Base-by-base conservation (phyloP, 2,888 invertebrate genomes). In the Tupiocoris notatus region DNA sequence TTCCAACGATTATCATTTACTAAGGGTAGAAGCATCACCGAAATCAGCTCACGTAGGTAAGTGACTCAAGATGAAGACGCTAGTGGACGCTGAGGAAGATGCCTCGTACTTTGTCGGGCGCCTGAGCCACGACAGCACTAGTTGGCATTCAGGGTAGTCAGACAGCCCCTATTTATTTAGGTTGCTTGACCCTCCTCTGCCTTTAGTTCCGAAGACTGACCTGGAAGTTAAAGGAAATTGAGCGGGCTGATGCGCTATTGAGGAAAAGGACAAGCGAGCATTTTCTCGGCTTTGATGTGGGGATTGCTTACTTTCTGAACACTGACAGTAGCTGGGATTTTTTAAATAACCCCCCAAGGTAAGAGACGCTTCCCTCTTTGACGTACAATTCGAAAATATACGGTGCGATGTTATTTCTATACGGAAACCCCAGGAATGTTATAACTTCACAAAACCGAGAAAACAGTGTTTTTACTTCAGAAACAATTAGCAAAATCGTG, bases 1-100 rank as follows among this genome's bases (percentile, higher is more conserved):
- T n/a, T n/a, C n/a, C n/a, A n/a, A n/a, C n/a, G n/a, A n/a, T n/a
- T n/a, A n/a, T n/a, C n/a, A n/a, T n/a, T n/a, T n/a, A n/a, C n/a
- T n/a, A n/a, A n/a, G n/a, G n/a, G n/a, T n/a, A n/a, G n/a, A n/a
- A n/a, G n/a, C n/a, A n/a, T n/a, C n/a, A n/a, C n/a, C n/a, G n/a
- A n/a, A 65, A 65, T 24, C 65, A 20, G 25, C 65, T 65, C 65
- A 65, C 65, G 65, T 65, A 65, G 65, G 65, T 63, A 23, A 63
- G 63, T 65, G 65, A 65, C 39, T 17, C 39, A 25, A 25, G 39
- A 65, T 18, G 39, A 39, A 7, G 39, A 39, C 12, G 39, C 39
- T 39, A 39, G 39, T 12, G 20, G 65, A 39, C 65, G 39, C 17
- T 17, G 39, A 9, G 17, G 18, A 39, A 9, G 39, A 39, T 12